Evolutionary conservation across 2,113 vertebrate species (phyloP).

Genomic region (Mesitornis unicolor): DNA sequence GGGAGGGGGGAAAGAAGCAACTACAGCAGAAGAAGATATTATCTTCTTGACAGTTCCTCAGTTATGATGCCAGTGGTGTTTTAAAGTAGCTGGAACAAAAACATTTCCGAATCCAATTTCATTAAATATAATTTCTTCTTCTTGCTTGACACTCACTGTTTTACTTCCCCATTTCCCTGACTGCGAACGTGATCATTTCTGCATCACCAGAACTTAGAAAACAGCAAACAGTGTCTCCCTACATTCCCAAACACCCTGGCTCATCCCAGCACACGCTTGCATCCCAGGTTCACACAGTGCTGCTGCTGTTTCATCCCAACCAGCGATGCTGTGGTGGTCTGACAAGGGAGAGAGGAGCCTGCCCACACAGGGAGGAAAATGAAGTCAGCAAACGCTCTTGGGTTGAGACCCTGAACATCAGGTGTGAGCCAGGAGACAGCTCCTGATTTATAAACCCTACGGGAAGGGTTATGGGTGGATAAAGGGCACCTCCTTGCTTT

Average conservation of each 20-base stretch:
- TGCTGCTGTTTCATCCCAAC: accelerated
- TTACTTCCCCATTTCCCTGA: not conserved
- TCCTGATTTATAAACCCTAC: not conserved
- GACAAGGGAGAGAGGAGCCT: not conserved
- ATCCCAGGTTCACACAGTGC: not conserved
- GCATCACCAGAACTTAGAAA: not conserved
- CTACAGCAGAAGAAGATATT: not conserved
- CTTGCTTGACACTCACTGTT: not conserved
- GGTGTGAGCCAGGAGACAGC: not conserved
- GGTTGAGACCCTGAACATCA: not conserved
- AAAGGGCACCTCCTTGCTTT: accelerated
- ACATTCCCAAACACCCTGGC: not conserved
- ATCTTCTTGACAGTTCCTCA: not conserved
- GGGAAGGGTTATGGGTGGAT: not conserved
- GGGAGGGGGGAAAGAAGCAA: not conserved
- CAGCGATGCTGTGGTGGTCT: accelerated
- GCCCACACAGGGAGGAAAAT: accelerated
- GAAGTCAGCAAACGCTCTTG: not conserved
- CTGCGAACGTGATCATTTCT: not conserved
- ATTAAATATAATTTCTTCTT: conserved; percentile 27
- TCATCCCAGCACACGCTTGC: accelerated
- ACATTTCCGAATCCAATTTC: not conserved
- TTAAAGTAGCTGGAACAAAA: conserved; percentile 2
- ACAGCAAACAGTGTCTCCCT: not conserved
- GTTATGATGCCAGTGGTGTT: not conserved